These are phyloP conservation scores for Cheilosia grossa DNA, from an alignment of 2,888 invertebrate species.

Conservation along the genomic window DNA sequence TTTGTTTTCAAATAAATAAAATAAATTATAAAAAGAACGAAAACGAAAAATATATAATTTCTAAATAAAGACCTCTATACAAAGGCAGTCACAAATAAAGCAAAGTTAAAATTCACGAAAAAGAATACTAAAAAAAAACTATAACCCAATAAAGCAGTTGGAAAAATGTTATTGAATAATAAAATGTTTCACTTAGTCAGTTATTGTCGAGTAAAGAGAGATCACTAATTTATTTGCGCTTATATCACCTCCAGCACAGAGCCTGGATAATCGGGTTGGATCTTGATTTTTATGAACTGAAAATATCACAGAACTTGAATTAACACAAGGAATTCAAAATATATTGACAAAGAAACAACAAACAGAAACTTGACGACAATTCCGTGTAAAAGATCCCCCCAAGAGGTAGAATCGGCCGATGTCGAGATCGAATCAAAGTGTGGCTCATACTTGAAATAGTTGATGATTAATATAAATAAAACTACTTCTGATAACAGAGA, in stretches of 20 bases:
- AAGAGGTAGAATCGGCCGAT: too few relatives aligned
- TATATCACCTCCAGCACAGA: constrained; percentile 21
- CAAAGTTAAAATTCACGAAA: constrained; percentile 10
- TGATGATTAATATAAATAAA: too few relatives aligned
- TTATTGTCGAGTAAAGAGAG: constrained; percentile 55
- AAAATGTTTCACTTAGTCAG: neutral
- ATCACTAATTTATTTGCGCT: constrained; percentile 48
- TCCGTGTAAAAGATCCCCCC: too few relatives aligned
- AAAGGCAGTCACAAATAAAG: constrained; percentile 23
- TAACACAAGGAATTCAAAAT: neutral
- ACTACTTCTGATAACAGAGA: too few relatives aligned
- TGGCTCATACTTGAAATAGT: too few relatives aligned
- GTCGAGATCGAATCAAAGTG: too few relatives aligned
- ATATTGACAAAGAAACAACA: too few relatives aligned
- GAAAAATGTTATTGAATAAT: constrained; percentile 15
- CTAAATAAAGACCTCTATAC: constrained; percentile 31
- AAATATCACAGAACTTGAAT: constrained; percentile 15
- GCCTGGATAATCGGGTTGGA: neutral
- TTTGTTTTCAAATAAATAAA: constrained; percentile 60
- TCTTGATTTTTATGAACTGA: neutral
- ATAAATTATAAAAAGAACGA: constrained; percentile 46
- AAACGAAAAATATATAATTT: constrained; percentile 37
- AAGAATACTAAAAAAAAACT: constrained; percentile 5
- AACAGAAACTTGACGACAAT: too few relatives aligned
- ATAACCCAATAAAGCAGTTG: constrained; percentile 46